Percentiles rank a stretch among this genome's conserved stretches.
phyloP scores from a whole-genome alignment of 2,113 vertebrate species.

The Saccopteryx bilineata region DNA sequence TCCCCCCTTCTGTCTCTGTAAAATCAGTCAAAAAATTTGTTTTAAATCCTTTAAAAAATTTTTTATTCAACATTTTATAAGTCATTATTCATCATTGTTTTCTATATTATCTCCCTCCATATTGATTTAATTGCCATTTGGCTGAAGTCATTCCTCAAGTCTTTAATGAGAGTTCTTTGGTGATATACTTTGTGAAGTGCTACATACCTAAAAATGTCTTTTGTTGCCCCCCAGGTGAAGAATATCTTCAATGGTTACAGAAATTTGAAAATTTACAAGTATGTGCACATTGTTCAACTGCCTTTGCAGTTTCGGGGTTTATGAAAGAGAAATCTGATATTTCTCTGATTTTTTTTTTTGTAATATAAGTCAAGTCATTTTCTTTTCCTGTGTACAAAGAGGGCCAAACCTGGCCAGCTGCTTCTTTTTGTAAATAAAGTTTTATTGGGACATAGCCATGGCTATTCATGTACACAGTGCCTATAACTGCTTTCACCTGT shows the following conservation, averaged over 20 bases:
- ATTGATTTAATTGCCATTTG: background rate
- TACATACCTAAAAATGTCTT: background rate
- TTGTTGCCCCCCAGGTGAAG: background rate
- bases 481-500: background rate
- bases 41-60: too few relatives aligned
- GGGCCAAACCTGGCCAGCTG: background rate
- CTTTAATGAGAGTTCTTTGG: background rate
- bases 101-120: background rate
- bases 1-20: too few relatives aligned
- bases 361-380: background rate
- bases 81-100: background rate
- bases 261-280: background rate
- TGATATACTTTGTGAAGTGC: background rate
- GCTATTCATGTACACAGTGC: background rate
- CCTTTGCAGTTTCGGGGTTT: background rate
- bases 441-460: background rate
- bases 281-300: background rate
- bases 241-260: background rate
- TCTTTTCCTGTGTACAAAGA: background rate
- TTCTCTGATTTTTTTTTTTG: background rate
- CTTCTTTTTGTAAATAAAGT: constrained; percentile 50
- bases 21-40: too few relatives aligned
- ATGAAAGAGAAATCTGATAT: background rate
- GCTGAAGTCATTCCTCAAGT: background rate
- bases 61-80: background rate